Evolutionary conservation across 2,888 invertebrate genomes (phyloP), one percentile per base, ranked within the genome.

Genomic region (Lasius platythorax): DNA sequence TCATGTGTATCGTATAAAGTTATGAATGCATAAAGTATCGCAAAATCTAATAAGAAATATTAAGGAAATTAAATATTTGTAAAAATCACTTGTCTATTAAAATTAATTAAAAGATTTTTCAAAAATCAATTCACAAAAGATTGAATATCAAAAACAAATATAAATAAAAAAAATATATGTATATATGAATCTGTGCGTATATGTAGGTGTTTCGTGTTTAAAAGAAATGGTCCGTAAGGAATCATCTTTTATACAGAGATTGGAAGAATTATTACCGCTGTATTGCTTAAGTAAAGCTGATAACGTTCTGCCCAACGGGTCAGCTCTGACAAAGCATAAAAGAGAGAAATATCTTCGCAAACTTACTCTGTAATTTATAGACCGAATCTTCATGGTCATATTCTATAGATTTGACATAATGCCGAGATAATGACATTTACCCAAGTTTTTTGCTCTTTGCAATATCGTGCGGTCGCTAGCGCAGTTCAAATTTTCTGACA

Each of bases 221-320:
- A 43, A 73, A 68, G 66, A 79, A 85, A 83, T 83, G 58, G 56
- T 33, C 68, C 53, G 30, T 46, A n/a, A 83, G 73, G 73, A 67
- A 74, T 28, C 56, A 78, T 74, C 30, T n/a, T 53, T 53, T 18
- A 43, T 28, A 23, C 46, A 40, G 50, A 73, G 56, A 37, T 67
- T 0, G 58, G 67, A 53, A 73, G 85, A 85, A 78, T 78, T 85
- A 85, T 85, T 78, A 53, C 78, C 30, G 50, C 30, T 70, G 67
- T 83, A 67, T 68, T 28, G 66, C 46, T 46, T 85, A 83, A 83
- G 73, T 64, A 73, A 83, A 83, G 61, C 83, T 61, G 78, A 83
- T 83, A 83, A 73, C 40, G 67, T 43, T 53, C 50, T 73, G 43
- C 37, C 73, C 56, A 56, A 58, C 15, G 66, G 37, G 73, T 76